Percentiles rank a stretch among this genome's conserved stretches.
Conservation (phyloP, 2,888 invertebrate species). For the Galerucella nymphaeae region DNA sequence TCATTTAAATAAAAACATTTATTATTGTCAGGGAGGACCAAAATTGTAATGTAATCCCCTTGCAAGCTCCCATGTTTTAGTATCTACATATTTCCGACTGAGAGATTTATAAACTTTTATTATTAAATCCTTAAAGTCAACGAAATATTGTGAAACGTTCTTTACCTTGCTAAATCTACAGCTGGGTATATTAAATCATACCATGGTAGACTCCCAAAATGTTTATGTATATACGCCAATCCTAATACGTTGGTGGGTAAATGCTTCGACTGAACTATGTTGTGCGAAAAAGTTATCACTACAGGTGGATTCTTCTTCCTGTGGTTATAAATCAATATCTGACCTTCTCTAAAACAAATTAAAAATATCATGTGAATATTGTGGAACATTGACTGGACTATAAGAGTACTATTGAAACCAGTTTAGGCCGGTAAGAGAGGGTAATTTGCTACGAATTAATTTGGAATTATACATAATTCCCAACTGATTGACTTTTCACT, state of each 20-base stretch:
- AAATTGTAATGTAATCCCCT: too few relatives aligned
- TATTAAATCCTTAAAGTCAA: background rate
- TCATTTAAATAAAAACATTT: too few relatives aligned
- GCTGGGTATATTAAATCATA: constrained; percentile 70
- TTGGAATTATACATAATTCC: too few relatives aligned
- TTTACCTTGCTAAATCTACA: constrained; percentile 68
- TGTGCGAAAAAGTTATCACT: constrained; percentile 69
- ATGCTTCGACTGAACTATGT: constrained; percentile 58
- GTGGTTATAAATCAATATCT: constrained; percentile 79
- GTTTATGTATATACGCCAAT: constrained; percentile 68
- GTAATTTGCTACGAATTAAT: too few relatives aligned
- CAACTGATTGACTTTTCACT: too few relatives aligned
- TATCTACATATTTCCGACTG: too few relatives aligned
- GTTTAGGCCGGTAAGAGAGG: too few relatives aligned
- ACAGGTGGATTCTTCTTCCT: constrained; percentile 67
- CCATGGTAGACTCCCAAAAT: constrained; percentile 72
- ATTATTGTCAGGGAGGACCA: too few relatives aligned
- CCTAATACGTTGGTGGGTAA: constrained; percentile 73
- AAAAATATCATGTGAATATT: background rate
- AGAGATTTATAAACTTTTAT: background rate
- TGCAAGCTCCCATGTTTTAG: too few relatives aligned
- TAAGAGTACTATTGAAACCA: too few relatives aligned
- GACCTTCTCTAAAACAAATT: constrained; percentile 73
- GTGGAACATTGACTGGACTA: too few relatives aligned
- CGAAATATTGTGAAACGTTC: background rate